Evolutionary conservation across 2,888 invertebrate genomes (phyloP).

Genomic region (Metacarcinus magister): DNA sequence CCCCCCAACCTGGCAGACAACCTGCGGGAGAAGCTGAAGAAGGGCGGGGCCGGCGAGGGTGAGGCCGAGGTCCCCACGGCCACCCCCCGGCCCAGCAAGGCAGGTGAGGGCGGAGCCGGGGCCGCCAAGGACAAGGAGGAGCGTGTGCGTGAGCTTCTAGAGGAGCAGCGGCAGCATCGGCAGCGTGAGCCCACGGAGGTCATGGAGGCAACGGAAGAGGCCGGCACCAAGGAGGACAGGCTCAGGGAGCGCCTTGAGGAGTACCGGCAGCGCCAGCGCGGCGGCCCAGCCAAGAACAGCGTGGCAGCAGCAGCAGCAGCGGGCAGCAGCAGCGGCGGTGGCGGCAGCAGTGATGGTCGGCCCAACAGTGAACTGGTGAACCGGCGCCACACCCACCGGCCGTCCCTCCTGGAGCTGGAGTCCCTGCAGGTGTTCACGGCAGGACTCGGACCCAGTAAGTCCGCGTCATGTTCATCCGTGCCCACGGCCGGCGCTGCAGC

Average conservation of each 20-base stretch:
- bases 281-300: constrained; percentile 50
- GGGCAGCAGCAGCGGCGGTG: constrained; percentile 46
- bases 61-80: constrained; percentile 28
- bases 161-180: constrained; percentile 78
- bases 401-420: constrained; percentile 79
- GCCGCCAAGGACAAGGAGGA: constrained; percentile 68
- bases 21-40: constrained; percentile 72
- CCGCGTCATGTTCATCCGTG: not conserved
- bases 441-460: not conserved
- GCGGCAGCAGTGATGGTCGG: constrained; percentile 56
- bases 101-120: not conserved
- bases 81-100: not conserved
- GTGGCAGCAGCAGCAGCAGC: not conserved
- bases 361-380: constrained; percentile 67
- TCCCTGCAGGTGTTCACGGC: constrained; percentile 79
- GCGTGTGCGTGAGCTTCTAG: constrained; percentile 79
- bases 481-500: not conserved
- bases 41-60: constrained; percentile 64
- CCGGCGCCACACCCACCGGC: constrained; percentile 70
- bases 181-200: constrained; percentile 50
- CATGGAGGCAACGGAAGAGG: constrained; percentile 51
- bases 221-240: constrained; percentile 74
- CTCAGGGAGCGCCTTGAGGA: constrained; percentile 80
- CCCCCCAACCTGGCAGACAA: constrained; percentile 75
- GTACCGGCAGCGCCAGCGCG: constrained; percentile 78